Evolutionary conservation across 2,797 vertebrate species (phyloP), one percentile per base, ranked within the genome.

Genomic region (Lithobates sylvaticus): DNA sequence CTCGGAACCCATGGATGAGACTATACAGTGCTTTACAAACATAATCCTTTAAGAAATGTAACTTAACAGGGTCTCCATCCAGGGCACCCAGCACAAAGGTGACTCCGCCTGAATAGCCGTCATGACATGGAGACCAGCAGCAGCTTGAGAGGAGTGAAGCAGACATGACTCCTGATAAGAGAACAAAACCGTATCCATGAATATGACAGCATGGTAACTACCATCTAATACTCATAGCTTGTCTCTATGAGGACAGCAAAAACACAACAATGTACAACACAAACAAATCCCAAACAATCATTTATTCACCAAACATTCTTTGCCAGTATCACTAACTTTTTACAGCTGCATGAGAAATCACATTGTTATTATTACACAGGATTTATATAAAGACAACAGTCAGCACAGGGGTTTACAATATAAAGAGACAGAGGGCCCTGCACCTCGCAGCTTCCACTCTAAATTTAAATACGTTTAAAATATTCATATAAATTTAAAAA

Each of bases 21-120:
- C 6, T 86, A 44, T 36, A 50, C 6, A 86, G 77, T 73, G 83
- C 64, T 78, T n/a, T 36, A 72, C 81, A 18, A 44, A 73, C 79
- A 1, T 3, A 86, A 36, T 86, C 75, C 75, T 75, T 50, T 32
- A 86, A 23, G 3, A 87, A 36, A 34, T 16, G 15, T 5, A 83
- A 76, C 1, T 80, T 86, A 34, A 77, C 61, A 7, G 73, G 72
- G 39, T 88, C 74, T 64, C 71, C 85, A 42, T 75, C 87, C 32
- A 83, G 86, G 54, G 80, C 8, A n/a, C 88, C 82, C 34, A 81
- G 0, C n/a, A 88, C 88, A 65, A 90, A 88, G 10, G 75, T 3
- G 12, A 89, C 39, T 8, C 81, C 81, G n/a, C 1, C 50, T 0
- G 70, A 0, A 7, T 70, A 72, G 75, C 71, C 21, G 39, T 16